Evolutionary conservation across 2,888 invertebrate genomes (phyloP).

Genomic region (Invenusta paracnida): DNA sequence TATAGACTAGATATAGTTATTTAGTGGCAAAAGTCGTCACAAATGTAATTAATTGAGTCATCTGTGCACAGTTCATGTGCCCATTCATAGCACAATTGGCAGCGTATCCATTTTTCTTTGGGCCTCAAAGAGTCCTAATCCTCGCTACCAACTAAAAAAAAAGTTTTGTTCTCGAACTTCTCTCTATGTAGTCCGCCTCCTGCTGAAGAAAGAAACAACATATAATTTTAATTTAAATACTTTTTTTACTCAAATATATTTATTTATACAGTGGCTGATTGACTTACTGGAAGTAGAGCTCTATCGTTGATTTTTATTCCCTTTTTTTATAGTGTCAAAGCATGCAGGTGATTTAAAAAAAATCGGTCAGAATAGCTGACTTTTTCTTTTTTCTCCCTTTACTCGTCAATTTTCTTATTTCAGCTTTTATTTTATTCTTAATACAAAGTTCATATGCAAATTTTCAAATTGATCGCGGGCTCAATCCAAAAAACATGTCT

Average conservation of each 20-base stretch:
- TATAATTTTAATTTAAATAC: conserved; percentile 14
- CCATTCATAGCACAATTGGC: not conserved
- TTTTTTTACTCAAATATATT: conserved; percentile 1
- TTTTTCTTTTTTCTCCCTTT: too few relatives aligned
- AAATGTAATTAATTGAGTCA: conserved; percentile 10
- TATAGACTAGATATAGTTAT: not conserved
- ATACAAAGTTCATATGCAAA: too few relatives aligned
- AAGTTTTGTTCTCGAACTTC: not conserved
- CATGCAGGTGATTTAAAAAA: not conserved
- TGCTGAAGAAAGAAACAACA: not conserved
- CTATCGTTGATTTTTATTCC: not conserved
- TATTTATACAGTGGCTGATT: not conserved
- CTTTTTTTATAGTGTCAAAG: not conserved
- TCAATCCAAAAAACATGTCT: too few relatives aligned
- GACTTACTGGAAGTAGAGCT: conserved; percentile 14
- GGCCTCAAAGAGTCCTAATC: not conserved
- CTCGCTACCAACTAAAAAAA: not conserved
- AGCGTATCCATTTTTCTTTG: not conserved
- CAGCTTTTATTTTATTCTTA: too few relatives aligned
- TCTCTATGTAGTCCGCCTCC: not conserved
- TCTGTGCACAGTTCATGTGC: conserved; percentile 13
- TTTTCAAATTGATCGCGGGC: too few relatives aligned
- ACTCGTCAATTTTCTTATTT: too few relatives aligned
- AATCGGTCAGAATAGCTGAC: too few relatives aligned
- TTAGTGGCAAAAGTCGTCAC: not conserved